phyloP scores from a whole-genome alignment of 2,888 invertebrate genomes.

The Yponomeuta cagnagella region DNA sequence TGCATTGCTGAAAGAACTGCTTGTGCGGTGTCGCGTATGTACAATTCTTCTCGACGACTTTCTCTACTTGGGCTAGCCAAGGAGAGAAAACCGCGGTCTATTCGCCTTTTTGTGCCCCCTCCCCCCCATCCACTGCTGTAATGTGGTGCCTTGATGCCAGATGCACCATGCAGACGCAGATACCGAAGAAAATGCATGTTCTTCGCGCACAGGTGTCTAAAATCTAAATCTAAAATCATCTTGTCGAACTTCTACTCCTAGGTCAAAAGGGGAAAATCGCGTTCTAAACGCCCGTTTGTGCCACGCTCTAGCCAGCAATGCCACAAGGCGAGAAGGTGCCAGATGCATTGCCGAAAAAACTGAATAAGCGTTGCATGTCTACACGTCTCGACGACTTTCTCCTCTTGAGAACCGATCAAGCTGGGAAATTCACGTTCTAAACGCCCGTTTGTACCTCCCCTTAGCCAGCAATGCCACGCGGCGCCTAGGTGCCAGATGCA shows the following conservation, averaged over 20 bases:
- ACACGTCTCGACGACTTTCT: too few relatives aligned
- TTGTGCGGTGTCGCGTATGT: conserved; percentile 32
- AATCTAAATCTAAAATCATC: too few relatives aligned
- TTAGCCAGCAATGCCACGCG: conserved; percentile 34
- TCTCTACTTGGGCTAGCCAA: too few relatives aligned
- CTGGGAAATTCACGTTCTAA: conserved; percentile 23
- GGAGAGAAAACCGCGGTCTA: conserved; percentile 22
- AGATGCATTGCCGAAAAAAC: conserved; percentile 31
- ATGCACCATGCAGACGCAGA: too few relatives aligned
- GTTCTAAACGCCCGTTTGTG: conserved; percentile 36
- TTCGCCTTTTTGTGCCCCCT: conserved; percentile 35
- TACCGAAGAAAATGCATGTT: too few relatives aligned
- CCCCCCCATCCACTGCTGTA: conserved; percentile 23
- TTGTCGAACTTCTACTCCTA: too few relatives aligned
- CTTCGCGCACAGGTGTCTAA: too few relatives aligned
- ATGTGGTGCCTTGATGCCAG: conserved; percentile 15
- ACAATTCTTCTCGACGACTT: too few relatives aligned
- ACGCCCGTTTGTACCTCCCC: conserved; percentile 35
- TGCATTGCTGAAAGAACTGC: conserved; percentile 36
- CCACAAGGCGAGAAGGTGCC: conserved; percentile 21
- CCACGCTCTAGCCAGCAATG: conserved; percentile 19
- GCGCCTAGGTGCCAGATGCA: conserved; percentile 44
- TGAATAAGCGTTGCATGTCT: conserved; percentile 36
- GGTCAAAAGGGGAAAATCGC: conserved; percentile 20
- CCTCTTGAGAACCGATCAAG: too few relatives aligned